A percentile compares a stretch with the other conserved stretches of the same genome.
phyloP scores from a whole-genome alignment of 2,113 vertebrate genomes.

The Seriola rivoliana region DNA sequence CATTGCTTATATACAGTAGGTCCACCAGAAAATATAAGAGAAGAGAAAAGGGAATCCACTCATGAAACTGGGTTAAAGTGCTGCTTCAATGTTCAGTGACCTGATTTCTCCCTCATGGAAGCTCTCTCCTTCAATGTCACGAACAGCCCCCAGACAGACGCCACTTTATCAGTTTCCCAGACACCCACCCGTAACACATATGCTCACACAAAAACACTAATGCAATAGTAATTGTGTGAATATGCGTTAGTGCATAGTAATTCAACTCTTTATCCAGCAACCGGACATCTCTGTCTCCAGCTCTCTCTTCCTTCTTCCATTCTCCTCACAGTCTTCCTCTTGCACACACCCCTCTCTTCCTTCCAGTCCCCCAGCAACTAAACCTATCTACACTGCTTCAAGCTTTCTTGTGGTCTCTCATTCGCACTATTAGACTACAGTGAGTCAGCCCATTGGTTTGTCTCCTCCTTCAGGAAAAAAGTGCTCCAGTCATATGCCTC shows the following conservation, averaged over 20 bases:
- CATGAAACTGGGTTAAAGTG: slow-evolving; percentile 58
- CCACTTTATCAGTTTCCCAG: slow-evolving; percentile 33
- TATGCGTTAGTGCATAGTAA: background rate
- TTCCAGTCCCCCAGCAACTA: slow-evolving; percentile 33
- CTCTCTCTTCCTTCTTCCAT: background rate
- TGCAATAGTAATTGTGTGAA: no score
- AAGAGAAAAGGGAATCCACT: slow-evolving; percentile 13
- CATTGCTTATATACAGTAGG: slow-evolving; percentile 3
- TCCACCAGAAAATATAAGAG: slow-evolving; percentile 18
- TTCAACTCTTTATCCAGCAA: slow-evolving; percentile 1
- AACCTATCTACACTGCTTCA: slow-evolving; percentile 3
- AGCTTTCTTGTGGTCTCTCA: background rate
- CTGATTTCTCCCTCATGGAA: slow-evolving; percentile 64
- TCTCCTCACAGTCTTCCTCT: slow-evolving; percentile 5
- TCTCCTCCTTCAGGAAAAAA: slow-evolving; percentile 6
- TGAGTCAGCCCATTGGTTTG: slow-evolving; percentile 24
- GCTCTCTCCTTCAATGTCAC: slow-evolving; percentile 49
- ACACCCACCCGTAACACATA: slow-evolving; percentile 12
- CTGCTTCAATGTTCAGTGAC: slow-evolving; percentile 66
- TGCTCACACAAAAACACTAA: slow-evolving; percentile 1
- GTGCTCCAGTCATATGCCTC: slow-evolving; percentile 31
- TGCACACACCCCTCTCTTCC: background rate
- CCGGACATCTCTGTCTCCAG: background rate
- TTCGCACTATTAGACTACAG: background rate
- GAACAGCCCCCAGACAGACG: slow-evolving; percentile 46